Evolutionary conservation across 2,113 vertebrate species (phyloP).

Genomic region (Astur gentilis): DNA sequence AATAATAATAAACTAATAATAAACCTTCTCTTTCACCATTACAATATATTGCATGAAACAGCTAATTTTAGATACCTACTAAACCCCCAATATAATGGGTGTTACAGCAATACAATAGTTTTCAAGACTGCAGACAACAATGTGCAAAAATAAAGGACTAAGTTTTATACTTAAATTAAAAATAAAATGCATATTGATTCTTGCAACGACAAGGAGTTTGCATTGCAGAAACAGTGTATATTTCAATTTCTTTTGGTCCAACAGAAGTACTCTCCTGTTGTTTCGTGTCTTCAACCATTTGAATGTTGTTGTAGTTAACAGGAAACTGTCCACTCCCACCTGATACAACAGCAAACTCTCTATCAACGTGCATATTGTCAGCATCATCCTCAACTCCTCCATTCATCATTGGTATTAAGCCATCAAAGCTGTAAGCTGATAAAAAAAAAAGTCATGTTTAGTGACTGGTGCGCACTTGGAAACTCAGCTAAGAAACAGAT

Average conservation of each 20-base stretch:
- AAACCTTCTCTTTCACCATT: not conserved
- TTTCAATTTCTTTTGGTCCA: slow-evolving; percentile 88
- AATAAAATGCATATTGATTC: slow-evolving; percentile 91
- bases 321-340: slow-evolving; percentile 91
- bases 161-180: slow-evolving; percentile 71
- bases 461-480: not conserved
- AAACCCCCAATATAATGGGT: slow-evolving; percentile 23
- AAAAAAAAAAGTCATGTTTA: not conserved
- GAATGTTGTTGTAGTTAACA: slow-evolving; percentile 82
- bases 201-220: slow-evolving; percentile 96
- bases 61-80: not conserved
- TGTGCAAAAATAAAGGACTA: slow-evolving; percentile 46
- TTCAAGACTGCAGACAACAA: slow-evolving; percentile 54
- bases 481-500: not conserved
- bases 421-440: slow-evolving; percentile 68
- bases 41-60: slow-evolving; percentile 12
- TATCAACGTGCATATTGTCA: slow-evolving; percentile 85
- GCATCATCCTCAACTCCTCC: slow-evolving; percentile 72
- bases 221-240: slow-evolving; percentile 95
- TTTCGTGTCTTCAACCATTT: slow-evolving; percentile 81
- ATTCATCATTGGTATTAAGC: slow-evolving; percentile 48
- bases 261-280: slow-evolving; percentile 78
- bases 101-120: slow-evolving; percentile 48
- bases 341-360: slow-evolving; percentile 77
- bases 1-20: not conserved